Percentiles rank a stretch among this genome's conserved stretches.
These are phyloP conservation scores for Triplophysa siluroides DNA, from an alignment of 2,113 vertebrate species.

Conservation along the genomic window DNA sequence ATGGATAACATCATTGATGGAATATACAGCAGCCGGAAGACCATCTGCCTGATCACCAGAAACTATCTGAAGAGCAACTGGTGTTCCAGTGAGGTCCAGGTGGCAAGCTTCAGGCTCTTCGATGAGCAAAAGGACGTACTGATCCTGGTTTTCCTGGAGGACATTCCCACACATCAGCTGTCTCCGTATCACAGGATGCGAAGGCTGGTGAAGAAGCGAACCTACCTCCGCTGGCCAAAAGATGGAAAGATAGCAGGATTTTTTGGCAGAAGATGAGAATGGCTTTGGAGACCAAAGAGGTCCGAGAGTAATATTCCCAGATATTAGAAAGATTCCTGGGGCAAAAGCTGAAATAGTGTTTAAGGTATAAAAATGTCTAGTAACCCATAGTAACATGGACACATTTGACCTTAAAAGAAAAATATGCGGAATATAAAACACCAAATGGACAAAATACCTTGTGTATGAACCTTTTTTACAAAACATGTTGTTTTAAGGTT, in stretches of 20 bases:
- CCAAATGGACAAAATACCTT: too few relatives aligned
- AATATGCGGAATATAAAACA: too few relatives aligned
- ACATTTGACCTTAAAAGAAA: too few relatives aligned
- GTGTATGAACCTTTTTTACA: too few relatives aligned
- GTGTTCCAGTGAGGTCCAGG: slow-evolving; percentile 79
- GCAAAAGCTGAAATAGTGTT: not conserved
- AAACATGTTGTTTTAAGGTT: too few relatives aligned
- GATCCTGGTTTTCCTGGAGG: slow-evolving; percentile 76
- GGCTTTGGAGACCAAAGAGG: slow-evolving; percentile 60
- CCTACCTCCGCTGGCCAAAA: slow-evolving; percentile 72
- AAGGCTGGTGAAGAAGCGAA: slow-evolving; percentile 68
- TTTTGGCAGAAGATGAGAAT: slow-evolving; percentile 76
- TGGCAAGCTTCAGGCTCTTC: slow-evolving; percentile 76
- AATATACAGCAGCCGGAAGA: slow-evolving; percentile 77
- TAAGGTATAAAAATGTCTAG: too few relatives aligned
- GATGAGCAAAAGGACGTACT: slow-evolving; percentile 76
- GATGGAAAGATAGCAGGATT: slow-evolving; percentile 50
- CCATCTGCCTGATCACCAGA: slow-evolving; percentile 75
- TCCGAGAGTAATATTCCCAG: slow-evolving; percentile 35
- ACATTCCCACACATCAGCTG: slow-evolving; percentile 65
- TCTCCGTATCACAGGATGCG: slow-evolving; percentile 73
- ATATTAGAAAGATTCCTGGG: not conserved
- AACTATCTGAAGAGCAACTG: slow-evolving; percentile 74
- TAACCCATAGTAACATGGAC: too few relatives aligned
- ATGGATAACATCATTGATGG: slow-evolving; percentile 76